Evolutionary conservation across 2,888 invertebrate species (phyloP).

Genomic region (Ennomos quercinarius): DNA sequence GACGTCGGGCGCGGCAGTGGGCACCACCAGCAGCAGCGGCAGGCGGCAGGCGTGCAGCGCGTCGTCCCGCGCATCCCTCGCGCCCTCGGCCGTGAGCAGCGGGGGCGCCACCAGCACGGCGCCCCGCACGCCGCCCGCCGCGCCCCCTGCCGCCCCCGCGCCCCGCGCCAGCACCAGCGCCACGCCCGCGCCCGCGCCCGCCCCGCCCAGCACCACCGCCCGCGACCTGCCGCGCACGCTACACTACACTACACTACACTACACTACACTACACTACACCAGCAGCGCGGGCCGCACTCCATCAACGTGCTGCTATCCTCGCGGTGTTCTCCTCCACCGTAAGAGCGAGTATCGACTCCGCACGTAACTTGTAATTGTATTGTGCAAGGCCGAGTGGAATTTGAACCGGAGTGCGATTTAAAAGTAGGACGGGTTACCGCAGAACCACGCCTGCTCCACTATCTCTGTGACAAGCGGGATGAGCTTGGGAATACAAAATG

Average conservation of each 20-base stretch:
- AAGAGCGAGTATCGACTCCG: too few relatives aligned
- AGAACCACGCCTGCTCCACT: too few relatives aligned
- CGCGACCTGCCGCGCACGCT: constrained; percentile 40
- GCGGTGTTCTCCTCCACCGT: too few relatives aligned
- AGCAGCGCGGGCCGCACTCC: too few relatives aligned
- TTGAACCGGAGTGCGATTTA: too few relatives aligned
- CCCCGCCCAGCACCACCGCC: constrained; percentile 37
- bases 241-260: constrained; percentile 16
- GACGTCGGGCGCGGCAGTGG: constrained; percentile 44
- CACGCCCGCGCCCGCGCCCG: constrained; percentile 52
- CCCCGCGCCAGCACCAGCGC: constrained; percentile 55
- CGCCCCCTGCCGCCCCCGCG: constrained; percentile 44
- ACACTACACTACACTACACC: too few relatives aligned
- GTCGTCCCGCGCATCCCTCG: constrained; percentile 87
- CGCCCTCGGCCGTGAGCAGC: constrained; percentile 87
- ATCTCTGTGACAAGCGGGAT: too few relatives aligned
- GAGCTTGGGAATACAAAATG: too few relatives aligned
- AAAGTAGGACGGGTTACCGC: too few relatives aligned
- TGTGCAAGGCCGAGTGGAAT: too few relatives aligned
- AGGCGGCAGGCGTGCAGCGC: constrained; percentile 72
- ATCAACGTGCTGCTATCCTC: too few relatives aligned
- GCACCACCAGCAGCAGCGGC: constrained; percentile 55
- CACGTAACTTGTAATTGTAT: too few relatives aligned
- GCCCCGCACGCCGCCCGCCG: constrained; percentile 64
- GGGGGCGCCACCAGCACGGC: constrained; percentile 90